Base-by-base conservation (phyloP, 1,140 invertebrate species). In the Drosophila bocki region DNA sequence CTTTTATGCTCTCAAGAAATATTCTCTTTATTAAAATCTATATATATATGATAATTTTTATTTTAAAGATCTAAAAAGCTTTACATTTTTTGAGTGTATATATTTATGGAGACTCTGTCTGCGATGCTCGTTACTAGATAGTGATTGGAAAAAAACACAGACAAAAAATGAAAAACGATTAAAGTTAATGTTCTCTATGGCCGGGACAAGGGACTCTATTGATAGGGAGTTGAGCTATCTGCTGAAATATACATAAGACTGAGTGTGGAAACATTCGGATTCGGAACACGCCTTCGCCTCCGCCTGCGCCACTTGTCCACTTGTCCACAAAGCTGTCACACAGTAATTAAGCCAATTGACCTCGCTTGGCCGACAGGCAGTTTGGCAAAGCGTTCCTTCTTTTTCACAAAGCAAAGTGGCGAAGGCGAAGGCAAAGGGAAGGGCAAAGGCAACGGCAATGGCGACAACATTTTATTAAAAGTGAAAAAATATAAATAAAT, bases 321-420 rank as follows among this genome's bases (percentile, higher is more conserved):
- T 54, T 54, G 53, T 56, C 53, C 53, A 56, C 53, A 44, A 62
- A 70, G 62, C 65, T 82, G 78, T 85, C 85, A 85, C 85, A 90
- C 85, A 90, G 78, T 90, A 90, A 90, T 90, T 90, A 90, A 90
- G 86, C 85, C 85, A 90, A 90, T 90, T 90, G 85, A 90, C 85
- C 85, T 90, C 85, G 78, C 75, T 60, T 54, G 56, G 41, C 54
- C 67, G 75, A 11, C 62, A 58, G 75, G 13, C 62, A 51, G 78
- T 74, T 80, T 76, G 78, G 78, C 72, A 85, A 61, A 71, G 72
- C 77, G 60, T 78, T 78, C 41, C 35, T 59, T 29, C 17, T 42
- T 44, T 51, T 33, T 22, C 65, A 65, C 54, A 68, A 63, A 50
- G 44, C 58, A 42, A 63, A 63, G 61, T 63, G 53, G 61, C 37